Evolutionary conservation across 2,113 vertebrate species (phyloP).

Genomic region (Emydura subglobosa): DNA sequence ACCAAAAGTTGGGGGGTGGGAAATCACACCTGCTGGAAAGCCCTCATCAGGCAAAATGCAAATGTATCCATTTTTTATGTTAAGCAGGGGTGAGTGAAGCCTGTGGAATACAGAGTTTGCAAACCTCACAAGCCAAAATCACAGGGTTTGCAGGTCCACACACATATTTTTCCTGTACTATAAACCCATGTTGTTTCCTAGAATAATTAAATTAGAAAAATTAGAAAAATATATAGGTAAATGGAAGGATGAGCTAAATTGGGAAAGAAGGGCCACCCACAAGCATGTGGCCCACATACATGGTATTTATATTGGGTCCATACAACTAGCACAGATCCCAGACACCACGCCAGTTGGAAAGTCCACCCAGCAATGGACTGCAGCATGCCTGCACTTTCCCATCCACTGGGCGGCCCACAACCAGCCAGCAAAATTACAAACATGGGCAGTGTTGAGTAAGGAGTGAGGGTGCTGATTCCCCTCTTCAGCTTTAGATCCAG

Average conservation of each 20-base stretch:
- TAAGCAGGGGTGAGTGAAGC: not conserved
- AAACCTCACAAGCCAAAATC: not conserved
- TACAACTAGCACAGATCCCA: conserved; percentile 53
- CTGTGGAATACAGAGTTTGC: not conserved
- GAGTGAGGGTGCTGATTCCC: not conserved
- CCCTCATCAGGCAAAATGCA: not conserved
- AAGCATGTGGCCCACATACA: conserved; percentile 43
- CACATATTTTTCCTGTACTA: conserved; percentile 35
- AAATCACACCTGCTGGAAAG: not conserved
- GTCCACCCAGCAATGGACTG: conserved; percentile 59
- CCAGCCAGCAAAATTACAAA: not conserved
- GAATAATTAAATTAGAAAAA: not conserved
- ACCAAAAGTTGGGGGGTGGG: not conserved
- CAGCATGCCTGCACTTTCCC: conserved; percentile 31
- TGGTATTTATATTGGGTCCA: conserved; percentile 63
- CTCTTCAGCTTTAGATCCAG: conserved; percentile 15
- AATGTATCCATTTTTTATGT: not conserved
- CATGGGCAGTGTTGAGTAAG: conserved; percentile 67
- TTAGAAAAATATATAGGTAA: not conserved
- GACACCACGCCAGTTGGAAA: conserved; percentile 59
- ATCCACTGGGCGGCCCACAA: conserved; percentile 30
- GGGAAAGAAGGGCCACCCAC: not conserved
- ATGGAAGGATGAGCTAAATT: not conserved
- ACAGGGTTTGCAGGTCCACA: not conserved
- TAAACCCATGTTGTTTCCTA: conserved; percentile 41